Evolutionary conservation across 1,140 invertebrate genomes (phyloP).

Genomic region (Micrasema minimum): DNA sequence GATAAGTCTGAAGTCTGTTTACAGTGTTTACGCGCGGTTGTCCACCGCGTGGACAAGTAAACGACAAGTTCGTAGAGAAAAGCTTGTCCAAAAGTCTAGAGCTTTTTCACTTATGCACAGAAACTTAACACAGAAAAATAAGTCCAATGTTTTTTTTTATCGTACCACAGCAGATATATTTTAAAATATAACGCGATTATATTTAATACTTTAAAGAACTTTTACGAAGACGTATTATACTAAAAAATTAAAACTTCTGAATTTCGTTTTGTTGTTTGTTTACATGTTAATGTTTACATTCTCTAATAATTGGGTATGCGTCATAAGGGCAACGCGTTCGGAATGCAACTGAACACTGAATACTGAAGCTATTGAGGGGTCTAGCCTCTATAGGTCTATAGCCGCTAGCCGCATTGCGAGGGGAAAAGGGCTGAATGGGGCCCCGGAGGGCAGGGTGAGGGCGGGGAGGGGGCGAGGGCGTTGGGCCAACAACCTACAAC

Average conservation of each 20-base stretch:
- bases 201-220: no score
- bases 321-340: slow-evolving; percentile 7
- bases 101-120: no score
- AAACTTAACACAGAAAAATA: no score
- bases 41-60: slow-evolving; percentile 20
- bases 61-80: slow-evolving; percentile 2
- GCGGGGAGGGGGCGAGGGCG: not conserved
- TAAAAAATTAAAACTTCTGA: no score
- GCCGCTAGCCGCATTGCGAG: slow-evolving; percentile 8
- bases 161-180: no score
- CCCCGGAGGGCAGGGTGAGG: slow-evolving; percentile 1
- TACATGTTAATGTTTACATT: slow-evolving; percentile 17
- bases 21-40: slow-evolving; percentile 35
- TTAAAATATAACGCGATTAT: no score
- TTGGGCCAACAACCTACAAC: slow-evolving; percentile 22
- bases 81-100: not conserved
- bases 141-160: no score
- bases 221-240: no score
- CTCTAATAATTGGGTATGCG: not conserved
- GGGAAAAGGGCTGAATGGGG: slow-evolving; percentile 34
- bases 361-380: slow-evolving; percentile 8
- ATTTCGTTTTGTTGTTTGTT: not conserved
- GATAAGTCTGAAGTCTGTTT: no score
- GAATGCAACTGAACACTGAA: slow-evolving; percentile 42
- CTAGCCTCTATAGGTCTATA: slow-evolving; percentile 1